A percentile compares a stretch with the other conserved stretches of the same genome.
Evolutionary conservation across 1,140 invertebrate species (phyloP).

Genomic region (Cherax quadricarinatus): DNA sequence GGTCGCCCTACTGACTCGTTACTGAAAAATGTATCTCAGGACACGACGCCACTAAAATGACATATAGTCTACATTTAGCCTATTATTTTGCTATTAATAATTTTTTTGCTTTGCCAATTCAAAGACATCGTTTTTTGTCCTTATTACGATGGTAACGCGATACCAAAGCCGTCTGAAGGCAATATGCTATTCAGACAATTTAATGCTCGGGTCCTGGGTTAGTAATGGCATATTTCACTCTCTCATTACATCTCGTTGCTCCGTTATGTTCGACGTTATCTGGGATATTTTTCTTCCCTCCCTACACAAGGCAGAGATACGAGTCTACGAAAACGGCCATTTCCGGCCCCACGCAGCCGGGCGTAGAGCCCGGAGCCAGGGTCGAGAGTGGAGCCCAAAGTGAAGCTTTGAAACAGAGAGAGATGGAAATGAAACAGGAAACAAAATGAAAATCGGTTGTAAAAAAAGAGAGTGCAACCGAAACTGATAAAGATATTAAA

Average conservation of each 20-base stretch:
- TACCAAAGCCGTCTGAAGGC: neutral
- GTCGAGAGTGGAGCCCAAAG: no score
- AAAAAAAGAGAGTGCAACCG: no score
- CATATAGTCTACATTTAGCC: neutral
- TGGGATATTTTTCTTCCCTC: neutral
- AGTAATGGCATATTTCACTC: neutral
- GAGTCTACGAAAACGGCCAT: neutral
- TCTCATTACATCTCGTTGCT: conserved; percentile 12
- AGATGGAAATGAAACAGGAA: no score
- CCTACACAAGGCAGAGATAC: conserved; percentile 5
- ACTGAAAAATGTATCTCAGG: neutral
- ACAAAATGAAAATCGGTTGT: no score
- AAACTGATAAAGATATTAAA: no score
- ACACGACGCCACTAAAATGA: neutral
- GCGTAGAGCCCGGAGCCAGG: neutral
- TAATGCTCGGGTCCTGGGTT: neutral
- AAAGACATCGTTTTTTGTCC: neutral
- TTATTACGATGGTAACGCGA: neutral
- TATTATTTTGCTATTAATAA: conserved; percentile 26
- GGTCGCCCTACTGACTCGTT: no score
- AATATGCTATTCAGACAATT: neutral
- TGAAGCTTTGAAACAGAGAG: no score
- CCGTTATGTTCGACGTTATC: neutral
- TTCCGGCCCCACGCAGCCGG: neutral
- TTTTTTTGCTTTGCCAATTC: conserved; percentile 1